Base-by-base conservation (phyloP, 2,113 vertebrate genomes). In the Thermophis baileyi region DNA sequence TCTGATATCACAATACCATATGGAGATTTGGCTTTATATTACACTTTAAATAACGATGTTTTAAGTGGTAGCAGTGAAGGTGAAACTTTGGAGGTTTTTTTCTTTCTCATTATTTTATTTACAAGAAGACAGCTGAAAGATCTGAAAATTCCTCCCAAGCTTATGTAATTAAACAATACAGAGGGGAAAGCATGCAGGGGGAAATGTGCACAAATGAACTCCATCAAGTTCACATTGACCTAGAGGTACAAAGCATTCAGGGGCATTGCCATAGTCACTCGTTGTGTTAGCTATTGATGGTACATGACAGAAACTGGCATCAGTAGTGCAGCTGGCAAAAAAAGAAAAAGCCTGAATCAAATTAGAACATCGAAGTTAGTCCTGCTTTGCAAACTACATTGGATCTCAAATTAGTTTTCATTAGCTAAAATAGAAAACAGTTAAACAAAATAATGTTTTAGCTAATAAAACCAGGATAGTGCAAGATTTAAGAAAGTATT, bases 351-450 rank as follows among this genome's bases (percentile, higher is more conserved):
- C 87, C 94, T 74, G 2, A 63, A 85, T 92, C 85, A 60, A 18
- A 54, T 95, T 93, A 49, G 95, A 93, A 93, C 51, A 24, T 91
- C n/a, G 30, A 95, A 5, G 0, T 87, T 20, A 55, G 24, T 93
- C 93, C 94, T 92, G 47, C 87, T 55, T 92, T 94, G 92, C 93
- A 94, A 92, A 27, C 0, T 5, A 1, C 93, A 93, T 3, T 74
- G 93, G 91, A 91, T 96, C 90, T 94, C 90, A 93, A 93, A 93
- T 96, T 60, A 89, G 89, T 90, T 95, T 93, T 93, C 92, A 96
- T 96, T 95, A 95, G 89, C 25, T 92, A 47, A 40, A 92, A 86
- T 60, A 88, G 92, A 96, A 91, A 93, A 74, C 54, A 55, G 90
- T 94, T 60, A n/a, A 88, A 93, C 57, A 89, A 95, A 94, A 12